A percentile compares a stretch with the other conserved stretches of the same genome.
Evolutionary conservation across 1,140 invertebrate species (phyloP).

Genomic region (Stegodyphus dumicola): DNA sequence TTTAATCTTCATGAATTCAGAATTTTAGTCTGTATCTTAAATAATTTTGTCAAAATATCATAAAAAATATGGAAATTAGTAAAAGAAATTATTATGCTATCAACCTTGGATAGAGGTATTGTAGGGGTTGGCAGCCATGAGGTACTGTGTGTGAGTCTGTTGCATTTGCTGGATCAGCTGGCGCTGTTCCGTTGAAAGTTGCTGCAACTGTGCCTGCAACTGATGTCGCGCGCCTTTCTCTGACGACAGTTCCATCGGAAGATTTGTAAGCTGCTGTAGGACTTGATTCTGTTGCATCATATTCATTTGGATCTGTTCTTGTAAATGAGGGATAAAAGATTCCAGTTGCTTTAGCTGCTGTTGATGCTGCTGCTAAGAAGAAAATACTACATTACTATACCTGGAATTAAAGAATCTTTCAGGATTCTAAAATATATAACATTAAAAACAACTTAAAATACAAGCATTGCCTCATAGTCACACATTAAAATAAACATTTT

Average conservation of each 20-base stretch:
- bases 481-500: no score
- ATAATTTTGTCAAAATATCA: no score
- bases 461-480: no score
- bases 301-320: slow-evolving; percentile 81
- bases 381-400: no score
- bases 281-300: slow-evolving; percentile 82
- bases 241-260: slow-evolving; percentile 25
- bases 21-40: no score
- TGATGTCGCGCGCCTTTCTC: slow-evolving; percentile 57
- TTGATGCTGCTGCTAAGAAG: slow-evolving; percentile 69
- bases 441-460: no score
- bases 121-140: slow-evolving; percentile 65
- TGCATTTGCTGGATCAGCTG: slow-evolving; percentile 81
- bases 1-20: no score
- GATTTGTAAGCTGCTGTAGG: slow-evolving; percentile 72
- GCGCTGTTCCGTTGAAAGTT: slow-evolving; percentile 80
- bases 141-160: slow-evolving; percentile 80
- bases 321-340: slow-evolving; percentile 79
- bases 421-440: no score
- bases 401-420: no score
- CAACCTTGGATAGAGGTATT: slow-evolving; percentile 36
- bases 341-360: slow-evolving; percentile 79
- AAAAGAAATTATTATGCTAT: neutral
- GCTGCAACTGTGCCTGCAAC: slow-evolving; percentile 74
- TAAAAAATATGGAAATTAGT: no score